A percentile compares a stretch with the other conserved stretches of the same genome.
Conservation (phyloP, 2,113 vertebrate genomes). For the Plectropomus leopardus region DNA sequence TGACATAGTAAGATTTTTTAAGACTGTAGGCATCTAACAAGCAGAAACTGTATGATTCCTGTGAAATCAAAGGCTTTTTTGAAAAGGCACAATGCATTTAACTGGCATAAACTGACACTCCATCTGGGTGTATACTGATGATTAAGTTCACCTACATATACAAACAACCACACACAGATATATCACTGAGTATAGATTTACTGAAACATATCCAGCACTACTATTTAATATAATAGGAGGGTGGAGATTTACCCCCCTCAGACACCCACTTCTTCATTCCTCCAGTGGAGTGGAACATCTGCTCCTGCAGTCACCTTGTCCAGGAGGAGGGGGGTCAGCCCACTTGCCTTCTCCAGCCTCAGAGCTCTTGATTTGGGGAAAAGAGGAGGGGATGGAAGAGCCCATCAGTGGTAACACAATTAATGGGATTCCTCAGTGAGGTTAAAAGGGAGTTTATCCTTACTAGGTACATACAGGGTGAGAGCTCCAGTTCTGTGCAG, state of each 20-base stretch:
- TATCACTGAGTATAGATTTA: conserved; percentile 2
- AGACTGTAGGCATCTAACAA: too few relatives aligned
- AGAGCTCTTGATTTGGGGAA: conserved; percentile 56
- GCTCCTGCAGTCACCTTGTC: conserved; percentile 61
- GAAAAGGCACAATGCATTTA: too few relatives aligned
- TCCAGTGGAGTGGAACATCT: conserved; percentile 61
- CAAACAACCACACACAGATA: not conserved
- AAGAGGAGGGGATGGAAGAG: conserved; percentile 44
- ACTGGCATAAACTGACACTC: too few relatives aligned
- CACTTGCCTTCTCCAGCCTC: conserved; percentile 12
- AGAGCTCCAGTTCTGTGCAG: conserved; percentile 55
- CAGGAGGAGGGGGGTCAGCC: not conserved
- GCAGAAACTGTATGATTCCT: too few relatives aligned
- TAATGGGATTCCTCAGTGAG: conserved; percentile 70
- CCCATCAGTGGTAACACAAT: conserved; percentile 66
- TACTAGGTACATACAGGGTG: conserved; percentile 75
- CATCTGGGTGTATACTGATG: conserved; percentile 7
- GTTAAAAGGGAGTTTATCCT: conserved; percentile 83
- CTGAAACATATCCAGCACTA: conserved; percentile 7
- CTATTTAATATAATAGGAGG: conserved; percentile 15
- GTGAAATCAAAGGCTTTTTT: too few relatives aligned
- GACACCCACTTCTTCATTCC: conserved; percentile 18
- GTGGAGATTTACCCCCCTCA: conserved; percentile 1
- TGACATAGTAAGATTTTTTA: too few relatives aligned
- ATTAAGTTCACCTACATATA: conserved; percentile 2